Conservation (phyloP, 2,797 vertebrate genomes). For the Chelmon rostratus region DNA sequence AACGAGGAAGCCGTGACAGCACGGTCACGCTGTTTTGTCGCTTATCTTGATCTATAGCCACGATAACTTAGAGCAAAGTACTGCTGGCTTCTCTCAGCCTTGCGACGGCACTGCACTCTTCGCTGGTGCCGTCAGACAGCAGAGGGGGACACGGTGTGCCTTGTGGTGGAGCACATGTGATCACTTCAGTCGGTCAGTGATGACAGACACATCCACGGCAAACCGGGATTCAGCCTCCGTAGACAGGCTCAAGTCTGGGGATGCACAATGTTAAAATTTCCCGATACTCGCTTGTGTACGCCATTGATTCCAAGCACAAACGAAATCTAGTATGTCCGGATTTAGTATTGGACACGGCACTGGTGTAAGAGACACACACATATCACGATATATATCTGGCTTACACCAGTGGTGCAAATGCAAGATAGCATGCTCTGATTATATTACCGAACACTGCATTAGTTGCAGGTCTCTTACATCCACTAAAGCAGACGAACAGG, state of each 20-base stretch:
- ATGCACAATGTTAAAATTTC: background rate
- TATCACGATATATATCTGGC: background rate
- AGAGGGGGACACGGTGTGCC: conserved; percentile 64
- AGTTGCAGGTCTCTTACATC: background rate
- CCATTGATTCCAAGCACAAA: background rate
- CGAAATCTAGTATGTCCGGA: background rate
- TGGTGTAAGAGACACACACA: background rate
- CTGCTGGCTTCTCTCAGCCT: conserved; percentile 16
- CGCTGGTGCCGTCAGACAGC: conserved; percentile 15
- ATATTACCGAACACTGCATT: background rate
- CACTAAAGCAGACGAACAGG: background rate
- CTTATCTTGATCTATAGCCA: background rate
- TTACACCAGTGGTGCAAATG: background rate
- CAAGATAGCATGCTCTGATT: background rate
- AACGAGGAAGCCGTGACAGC: background rate
- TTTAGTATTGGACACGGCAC: background rate
- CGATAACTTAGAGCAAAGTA: conserved; percentile 50
- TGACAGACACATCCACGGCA: conserved; percentile 11
- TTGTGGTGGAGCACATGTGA: conserved; percentile 57
- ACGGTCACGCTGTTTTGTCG: background rate
- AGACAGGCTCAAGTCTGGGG: background rate
- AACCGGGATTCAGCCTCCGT: background rate
- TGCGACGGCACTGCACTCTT: conserved; percentile 13
- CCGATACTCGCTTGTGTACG: background rate
- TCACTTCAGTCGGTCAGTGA: conserved; percentile 25